Conservation (phyloP, 2,797 vertebrate genomes). For the Siniperca undulata region DNA sequence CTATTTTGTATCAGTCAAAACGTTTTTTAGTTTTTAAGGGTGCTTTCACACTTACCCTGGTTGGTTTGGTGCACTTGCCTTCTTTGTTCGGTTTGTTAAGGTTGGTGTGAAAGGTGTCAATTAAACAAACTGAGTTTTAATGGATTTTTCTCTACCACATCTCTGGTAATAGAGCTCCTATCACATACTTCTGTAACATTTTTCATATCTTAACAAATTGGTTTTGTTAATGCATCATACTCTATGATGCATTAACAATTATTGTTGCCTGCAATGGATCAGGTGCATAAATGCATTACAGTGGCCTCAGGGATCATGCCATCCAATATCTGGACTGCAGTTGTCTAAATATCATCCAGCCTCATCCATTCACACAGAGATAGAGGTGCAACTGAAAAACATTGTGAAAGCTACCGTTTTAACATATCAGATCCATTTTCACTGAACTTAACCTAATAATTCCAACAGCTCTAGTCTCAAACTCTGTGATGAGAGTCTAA, state of each 20-base stretch:
- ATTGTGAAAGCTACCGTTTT: background rate
- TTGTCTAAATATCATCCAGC: background rate
- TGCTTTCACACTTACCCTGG: background rate
- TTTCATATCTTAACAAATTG: background rate
- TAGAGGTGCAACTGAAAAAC: background rate
- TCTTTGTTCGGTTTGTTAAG: background rate
- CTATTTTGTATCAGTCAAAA: too few species aligned
- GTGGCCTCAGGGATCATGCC: background rate
- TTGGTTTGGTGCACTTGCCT: background rate
- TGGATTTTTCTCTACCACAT: too few species aligned
- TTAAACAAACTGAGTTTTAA: background rate
- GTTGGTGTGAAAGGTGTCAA: background rate
- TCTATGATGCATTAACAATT: too few species aligned
- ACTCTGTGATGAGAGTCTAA: slow-evolving; percentile 31
- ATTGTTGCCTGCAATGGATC: background rate
- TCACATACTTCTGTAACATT: background rate
- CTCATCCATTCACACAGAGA: background rate
- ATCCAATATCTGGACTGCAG: background rate
- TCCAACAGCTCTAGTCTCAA: background rate
- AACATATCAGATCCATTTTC: background rate
- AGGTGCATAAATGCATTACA: rapidly evolving
- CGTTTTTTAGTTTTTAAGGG: background rate
- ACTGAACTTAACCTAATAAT: slow-evolving; percentile 2
- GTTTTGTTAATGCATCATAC: background rate
- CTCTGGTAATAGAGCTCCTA: background rate